Evolutionary conservation across 2,113 vertebrate species (phyloP).

Genomic region (Potamarius usumacintae): DNA sequence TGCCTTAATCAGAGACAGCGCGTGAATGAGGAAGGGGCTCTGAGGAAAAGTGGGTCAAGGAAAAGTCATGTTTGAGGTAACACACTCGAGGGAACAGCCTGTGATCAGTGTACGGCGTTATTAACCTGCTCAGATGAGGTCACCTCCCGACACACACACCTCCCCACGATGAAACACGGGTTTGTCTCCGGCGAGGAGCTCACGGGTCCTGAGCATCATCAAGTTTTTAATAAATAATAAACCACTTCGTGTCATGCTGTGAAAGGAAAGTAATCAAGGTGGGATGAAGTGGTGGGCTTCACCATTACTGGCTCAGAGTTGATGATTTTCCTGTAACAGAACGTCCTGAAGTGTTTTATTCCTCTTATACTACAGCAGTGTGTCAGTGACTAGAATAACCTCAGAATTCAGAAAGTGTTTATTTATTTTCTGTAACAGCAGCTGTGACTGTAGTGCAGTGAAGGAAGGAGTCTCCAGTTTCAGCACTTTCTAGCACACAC

Average conservation of each 20-base stretch:
- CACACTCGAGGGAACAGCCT: constrained; percentile 66
- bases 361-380: not conserved
- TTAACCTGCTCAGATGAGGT: constrained; percentile 73
- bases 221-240: not conserved
- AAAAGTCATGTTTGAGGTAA: constrained; percentile 79
- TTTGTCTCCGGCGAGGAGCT: not conserved
- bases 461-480: not conserved
- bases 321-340: not conserved
- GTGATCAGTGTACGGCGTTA: constrained; percentile 73
- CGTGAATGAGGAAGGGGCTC: constrained; percentile 25
- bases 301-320: not conserved
- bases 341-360: not conserved
- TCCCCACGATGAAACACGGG: not conserved
- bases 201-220: not conserved
- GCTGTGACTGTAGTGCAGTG: not conserved
- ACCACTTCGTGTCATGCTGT: not conserved
- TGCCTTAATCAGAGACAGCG: constrained; percentile 71
- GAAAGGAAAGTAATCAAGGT: not conserved
- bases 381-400: not conserved
- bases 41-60: constrained; percentile 71
- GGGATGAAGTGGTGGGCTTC: not conserved
- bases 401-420: not conserved
- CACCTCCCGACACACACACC: constrained; percentile 56
- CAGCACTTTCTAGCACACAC: not conserved
- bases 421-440: not conserved